phyloP scores from a whole-genome alignment of 2,113 vertebrate genomes.

The Pyrgilauda ruficollis region DNA sequence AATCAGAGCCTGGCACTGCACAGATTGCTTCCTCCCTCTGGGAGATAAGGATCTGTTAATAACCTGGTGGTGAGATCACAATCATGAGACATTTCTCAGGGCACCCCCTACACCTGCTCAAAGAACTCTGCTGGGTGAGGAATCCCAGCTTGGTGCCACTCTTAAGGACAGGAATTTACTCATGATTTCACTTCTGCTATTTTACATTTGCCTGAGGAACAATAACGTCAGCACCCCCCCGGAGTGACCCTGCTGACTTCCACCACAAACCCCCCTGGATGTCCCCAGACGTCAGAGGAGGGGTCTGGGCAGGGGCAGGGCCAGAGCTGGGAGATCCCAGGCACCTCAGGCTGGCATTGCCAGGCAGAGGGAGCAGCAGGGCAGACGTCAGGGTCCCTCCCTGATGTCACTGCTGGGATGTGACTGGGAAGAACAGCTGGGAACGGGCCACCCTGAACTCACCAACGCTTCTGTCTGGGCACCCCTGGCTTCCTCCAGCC shows the following conservation, averaged over 20 bases:
- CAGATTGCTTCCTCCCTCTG: background rate
- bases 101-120: background rate
- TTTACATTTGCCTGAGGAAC: background rate
- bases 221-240: background rate
- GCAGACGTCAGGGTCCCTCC: background rate
- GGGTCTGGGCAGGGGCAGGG: background rate
- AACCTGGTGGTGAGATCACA: slow-evolving; percentile 24
- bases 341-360: rapidly evolving
- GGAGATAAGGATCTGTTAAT: slow-evolving; percentile 10
- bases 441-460: background rate
- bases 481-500: background rate
- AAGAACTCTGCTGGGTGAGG: background rate
- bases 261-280: background rate
- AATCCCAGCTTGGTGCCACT: background rate
- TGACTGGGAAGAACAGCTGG: background rate
- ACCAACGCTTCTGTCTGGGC: background rate
- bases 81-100: slow-evolving; percentile 3
- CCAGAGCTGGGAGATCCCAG: background rate
- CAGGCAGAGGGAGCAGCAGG: background rate
- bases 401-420: background rate
- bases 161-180: slow-evolving; percentile 61
- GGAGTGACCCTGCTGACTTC: background rate
- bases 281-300: background rate
- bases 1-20: background rate
- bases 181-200: slow-evolving; percentile 32